These are phyloP conservation scores for Latheticus oryzae DNA, from an alignment of 2,888 invertebrate genomes.

Conservation along the genomic window DNA sequence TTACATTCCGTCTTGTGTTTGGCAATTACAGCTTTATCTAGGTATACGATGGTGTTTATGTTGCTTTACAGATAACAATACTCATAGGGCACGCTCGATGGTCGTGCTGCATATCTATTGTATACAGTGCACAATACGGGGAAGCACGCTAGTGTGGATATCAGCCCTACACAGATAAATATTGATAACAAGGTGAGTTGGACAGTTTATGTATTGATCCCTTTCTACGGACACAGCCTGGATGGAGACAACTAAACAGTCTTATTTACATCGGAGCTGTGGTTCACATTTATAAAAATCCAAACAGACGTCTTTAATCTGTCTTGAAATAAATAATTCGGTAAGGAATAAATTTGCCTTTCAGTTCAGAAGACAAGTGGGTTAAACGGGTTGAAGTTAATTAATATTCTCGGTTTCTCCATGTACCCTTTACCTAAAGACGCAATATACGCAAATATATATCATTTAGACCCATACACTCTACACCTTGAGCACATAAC, in stretches of 20 bases:
- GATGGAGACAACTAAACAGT: no score
- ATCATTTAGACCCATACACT: conserved; percentile 45
- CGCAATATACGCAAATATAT: conserved; percentile 49
- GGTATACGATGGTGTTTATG: conserved; percentile 23
- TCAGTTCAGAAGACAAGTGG: conserved; percentile 30
- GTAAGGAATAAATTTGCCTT: conserved; percentile 26
- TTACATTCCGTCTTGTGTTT: conserved; percentile 3
- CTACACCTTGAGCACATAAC: conserved; percentile 42
- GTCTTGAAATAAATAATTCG: conserved; percentile 27
- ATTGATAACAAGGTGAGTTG: conserved; percentile 40
- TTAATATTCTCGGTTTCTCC: conserved; percentile 48
- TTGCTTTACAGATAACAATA: conserved; percentile 28
- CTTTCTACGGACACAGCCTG: conserved; percentile 11
- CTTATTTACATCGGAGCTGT: no score
- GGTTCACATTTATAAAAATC: conserved; percentile 8
- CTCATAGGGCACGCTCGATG: conserved; percentile 22
- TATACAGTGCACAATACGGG: conserved; percentile 35
- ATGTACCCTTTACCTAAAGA: conserved; percentile 44
- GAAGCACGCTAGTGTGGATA: conserved; percentile 31
- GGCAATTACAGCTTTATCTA: conserved; percentile 24
- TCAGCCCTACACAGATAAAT: conserved; percentile 39
- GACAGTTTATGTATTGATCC: conserved; percentile 37
- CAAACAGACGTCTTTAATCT: conserved; percentile 16
- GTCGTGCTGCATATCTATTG: conserved; percentile 40
- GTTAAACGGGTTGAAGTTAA: conserved; percentile 44